Evolutionary conservation across 1,140 invertebrate species (phyloP), one percentile per base, ranked within the genome.

Genomic region (Ylistrum balloti): DNA sequence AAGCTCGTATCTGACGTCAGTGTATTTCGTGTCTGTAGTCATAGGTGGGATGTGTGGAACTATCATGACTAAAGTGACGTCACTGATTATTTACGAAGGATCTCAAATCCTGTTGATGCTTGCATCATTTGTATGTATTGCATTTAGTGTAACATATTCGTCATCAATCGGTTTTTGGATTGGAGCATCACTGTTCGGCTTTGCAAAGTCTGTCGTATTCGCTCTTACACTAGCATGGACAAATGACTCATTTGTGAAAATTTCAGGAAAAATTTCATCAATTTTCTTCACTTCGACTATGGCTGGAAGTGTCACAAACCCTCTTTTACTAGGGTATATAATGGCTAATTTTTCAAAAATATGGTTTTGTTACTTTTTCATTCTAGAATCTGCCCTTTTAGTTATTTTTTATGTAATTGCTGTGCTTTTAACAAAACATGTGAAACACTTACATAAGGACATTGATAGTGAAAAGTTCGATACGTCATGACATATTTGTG

Each of bases 201-300:
- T 74, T 74, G 2, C n/a, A 17, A 28, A 74, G 28, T 74, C 56
- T 74, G 56, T 74, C 22, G 28, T 74, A 74, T 74, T 74, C 22
- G 22, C 56, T n/a, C 17, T 74, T 28, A 74, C 56, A n/a, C 56
- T 74, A 7, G 56, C 56, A n/a, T 74, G 22, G 56, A 74, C 56
- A 74, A 74, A 74, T 74, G n/a, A n/a, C 28, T 17, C 56, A n/a
- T 74, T 74, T 74, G 22, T 74, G 15, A 74, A 74, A 74, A 74
- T 74, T 28, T 28, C 56, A 74, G 56, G 56, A 0, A 74, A 74
- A 74, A 74, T 74, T n/a, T 74, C 56, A 2, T 74, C 56, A 1
- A 11, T 74, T 2, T 74, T 74, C 28, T 74, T 74, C n/a, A 74
- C 56, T 74, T 74, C 56, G 22, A 74, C 56, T 17, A 74, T 74